Base-by-base conservation (phyloP, 2,888 invertebrate species). In the Xestia xanthographa region DNA sequence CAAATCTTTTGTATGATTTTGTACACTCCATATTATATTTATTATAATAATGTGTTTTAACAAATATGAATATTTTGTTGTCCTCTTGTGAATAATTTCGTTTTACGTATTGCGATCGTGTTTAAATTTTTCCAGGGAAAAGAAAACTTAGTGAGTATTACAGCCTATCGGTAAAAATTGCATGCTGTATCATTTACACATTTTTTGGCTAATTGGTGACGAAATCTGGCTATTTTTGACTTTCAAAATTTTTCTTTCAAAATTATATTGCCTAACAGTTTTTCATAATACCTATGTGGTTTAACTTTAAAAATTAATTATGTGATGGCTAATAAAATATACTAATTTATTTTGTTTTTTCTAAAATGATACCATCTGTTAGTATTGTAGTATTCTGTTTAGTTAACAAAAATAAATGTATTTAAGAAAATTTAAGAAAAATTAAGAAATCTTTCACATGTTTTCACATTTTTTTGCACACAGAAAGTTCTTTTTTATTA, bases 61-160 rank as follows among this genome's bases (percentile, higher is more conserved):
- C 87, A 88, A 81, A 77, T 60, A 77, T 73, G 68, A 85, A 69
- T 58, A 72, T 71, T 79, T 87, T 84, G 81, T 80, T 86, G 71
- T 77, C 84, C 85, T 88, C 87, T 91, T 93, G 95, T 96, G 94
- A 95, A 94, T 95, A 96, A 95, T 95, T 87, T 90, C 88, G 87
- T 93, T 92, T 93, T 92, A 95, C 92, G 93, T 93, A 93, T 92
- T 91, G 92, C 91, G 92, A 89, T 92, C 92, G 91, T 95, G 91
- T 94, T 95, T 91, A 94, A 94, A 95, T 94, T 91, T 87, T 96
- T 96, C 79, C 97, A 97, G 97, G 97, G 96, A 84, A 96, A 95
- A 95, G 96, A 96, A 93, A 96, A 95, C 92, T 94, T 97, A 95
- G 97, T 97, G 94, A 96, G 96, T 97, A 96, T 93, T 77, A 83